Evolutionary conservation across 1,140 invertebrate genomes (phyloP).

Genomic region (Calosoma granatense): DNA sequence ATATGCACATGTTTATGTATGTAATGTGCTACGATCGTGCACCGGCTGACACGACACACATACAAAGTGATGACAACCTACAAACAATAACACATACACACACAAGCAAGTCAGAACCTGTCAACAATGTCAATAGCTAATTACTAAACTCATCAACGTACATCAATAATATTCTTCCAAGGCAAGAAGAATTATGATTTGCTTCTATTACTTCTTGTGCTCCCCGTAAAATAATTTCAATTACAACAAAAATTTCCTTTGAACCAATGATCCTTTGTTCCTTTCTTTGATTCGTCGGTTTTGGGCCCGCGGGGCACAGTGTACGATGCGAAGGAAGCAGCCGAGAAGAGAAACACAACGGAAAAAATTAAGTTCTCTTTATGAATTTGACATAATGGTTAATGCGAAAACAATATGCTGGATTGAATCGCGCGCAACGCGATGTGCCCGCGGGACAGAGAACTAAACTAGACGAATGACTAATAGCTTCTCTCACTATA

Average conservation of each 20-base stretch:
- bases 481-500: too few relatives aligned
- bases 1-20: too few relatives aligned
- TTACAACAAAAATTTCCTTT: conserved; percentile 3
- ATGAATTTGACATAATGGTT: conserved; percentile 9
- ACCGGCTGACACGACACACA: too few relatives aligned
- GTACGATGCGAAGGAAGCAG: not conserved
- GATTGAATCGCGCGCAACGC: not conserved
- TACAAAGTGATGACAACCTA: too few relatives aligned
- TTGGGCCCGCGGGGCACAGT: not conserved
- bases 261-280: not conserved
- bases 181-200: too few relatives aligned
- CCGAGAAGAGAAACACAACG: not conserved
- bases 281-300: not conserved
- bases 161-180: too few relatives aligned
- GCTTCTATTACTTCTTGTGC: too few relatives aligned
- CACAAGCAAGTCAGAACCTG: too few relatives aligned
- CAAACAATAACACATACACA: too few relatives aligned
- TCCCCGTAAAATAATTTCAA: conserved; percentile 6
- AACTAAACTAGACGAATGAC: not conserved
- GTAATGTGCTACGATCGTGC: too few relatives aligned
- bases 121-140: too few relatives aligned
- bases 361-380: conserved; percentile 9
- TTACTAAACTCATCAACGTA: too few relatives aligned
- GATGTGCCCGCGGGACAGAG: not conserved
- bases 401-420: not conserved